phyloP scores from a whole-genome alignment of 2,113 vertebrate genomes.

The Centrocercus urophasianus region DNA sequence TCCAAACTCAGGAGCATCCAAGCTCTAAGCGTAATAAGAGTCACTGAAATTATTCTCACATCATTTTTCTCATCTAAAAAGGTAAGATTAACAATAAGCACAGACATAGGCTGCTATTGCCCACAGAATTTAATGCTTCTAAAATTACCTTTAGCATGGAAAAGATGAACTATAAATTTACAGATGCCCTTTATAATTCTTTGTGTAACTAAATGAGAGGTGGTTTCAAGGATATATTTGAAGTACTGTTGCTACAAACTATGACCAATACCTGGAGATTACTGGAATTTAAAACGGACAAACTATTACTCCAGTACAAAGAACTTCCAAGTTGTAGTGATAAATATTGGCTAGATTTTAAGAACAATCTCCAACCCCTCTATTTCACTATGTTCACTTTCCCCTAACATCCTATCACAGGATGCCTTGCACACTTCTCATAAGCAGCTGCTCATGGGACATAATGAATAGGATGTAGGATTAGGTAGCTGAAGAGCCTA shows the following conservation, averaged over 20 bases:
- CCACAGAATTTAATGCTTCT: not conserved
- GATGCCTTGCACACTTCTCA: not conserved
- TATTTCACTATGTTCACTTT: not conserved
- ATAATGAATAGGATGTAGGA: not conserved
- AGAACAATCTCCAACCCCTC: not conserved
- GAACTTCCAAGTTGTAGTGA: not conserved
- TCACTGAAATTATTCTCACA: not conserved
- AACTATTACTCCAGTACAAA: not conserved
- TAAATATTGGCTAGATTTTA: not conserved
- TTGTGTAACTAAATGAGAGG: not conserved
- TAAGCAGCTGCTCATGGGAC: not conserved
- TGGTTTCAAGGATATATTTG: not conserved
- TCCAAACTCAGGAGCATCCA: not conserved
- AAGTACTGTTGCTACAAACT: not conserved
- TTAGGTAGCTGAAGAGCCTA: not conserved
- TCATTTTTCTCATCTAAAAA: not conserved
- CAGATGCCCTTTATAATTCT: not conserved
- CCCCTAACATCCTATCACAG: not conserved
- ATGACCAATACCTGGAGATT: not conserved
- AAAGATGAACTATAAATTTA: not conserved
- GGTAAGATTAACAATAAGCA: not conserved
- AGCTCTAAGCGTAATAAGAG: not conserved
- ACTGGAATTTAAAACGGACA: not conserved
- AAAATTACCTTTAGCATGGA: not conserved
- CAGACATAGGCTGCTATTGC: not conserved